A percentile compares a stretch with the other conserved stretches of the same genome.
phyloP scores from a whole-genome alignment of 2,797 vertebrate genomes.

The Sandelia bainsii region DNA sequence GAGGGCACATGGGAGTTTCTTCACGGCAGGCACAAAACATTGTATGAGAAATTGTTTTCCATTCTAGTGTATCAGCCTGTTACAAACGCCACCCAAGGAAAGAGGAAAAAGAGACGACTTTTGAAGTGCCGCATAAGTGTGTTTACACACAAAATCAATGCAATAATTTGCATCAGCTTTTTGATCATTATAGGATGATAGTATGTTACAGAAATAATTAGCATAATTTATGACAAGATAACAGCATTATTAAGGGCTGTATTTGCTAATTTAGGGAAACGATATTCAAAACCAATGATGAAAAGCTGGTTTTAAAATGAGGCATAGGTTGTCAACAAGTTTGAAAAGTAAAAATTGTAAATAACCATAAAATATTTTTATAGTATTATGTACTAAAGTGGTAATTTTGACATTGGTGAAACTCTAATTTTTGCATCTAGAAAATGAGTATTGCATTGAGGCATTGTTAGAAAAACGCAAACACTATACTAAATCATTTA shows the following conservation, averaged over 20 bases:
- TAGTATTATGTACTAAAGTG: not conserved
- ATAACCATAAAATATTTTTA: too few species aligned
- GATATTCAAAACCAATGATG: conserved; percentile 2
- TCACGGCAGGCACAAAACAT: conserved; percentile 46
- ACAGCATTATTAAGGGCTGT: not conserved
- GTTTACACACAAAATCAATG: conserved; percentile 30
- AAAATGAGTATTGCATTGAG: too few species aligned
- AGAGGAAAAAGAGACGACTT: conserved; percentile 1
- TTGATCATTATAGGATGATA: not conserved
- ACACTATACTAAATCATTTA: too few species aligned
- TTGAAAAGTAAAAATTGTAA: too few species aligned
- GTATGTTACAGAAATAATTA: conserved; percentile 1
- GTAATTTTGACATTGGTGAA: not conserved
- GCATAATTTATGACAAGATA: not conserved
- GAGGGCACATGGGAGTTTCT: conserved; percentile 51
- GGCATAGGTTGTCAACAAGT: too few species aligned
- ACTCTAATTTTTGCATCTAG: not conserved
- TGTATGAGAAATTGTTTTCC: conserved; percentile 43
- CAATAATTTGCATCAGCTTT: conserved; percentile 31
- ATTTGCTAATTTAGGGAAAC: not conserved
- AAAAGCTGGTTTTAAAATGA: too few species aligned
- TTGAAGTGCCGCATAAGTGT: conserved; percentile 16
- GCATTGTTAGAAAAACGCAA: too few species aligned
- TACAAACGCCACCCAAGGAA: conserved; percentile 53
- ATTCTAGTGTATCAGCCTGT: conserved; percentile 56